A percentile compares a stretch with the other conserved stretches of the same genome.
Evolutionary conservation across 2,888 invertebrate genomes (phyloP).

Genomic region (Torymus auratus): DNA sequence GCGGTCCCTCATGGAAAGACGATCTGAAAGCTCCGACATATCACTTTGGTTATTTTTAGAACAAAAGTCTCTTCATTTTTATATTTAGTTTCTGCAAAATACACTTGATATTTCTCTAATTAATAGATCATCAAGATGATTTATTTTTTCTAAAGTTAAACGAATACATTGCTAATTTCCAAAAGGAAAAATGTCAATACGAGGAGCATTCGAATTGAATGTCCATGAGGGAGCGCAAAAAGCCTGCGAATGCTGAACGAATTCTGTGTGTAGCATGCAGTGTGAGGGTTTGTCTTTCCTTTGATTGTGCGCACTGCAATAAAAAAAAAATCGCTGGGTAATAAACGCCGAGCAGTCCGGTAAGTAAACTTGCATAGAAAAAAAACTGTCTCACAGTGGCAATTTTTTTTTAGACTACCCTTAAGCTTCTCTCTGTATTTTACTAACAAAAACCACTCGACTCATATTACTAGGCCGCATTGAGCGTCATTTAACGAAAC

Average conservation of each 20-base stretch:
- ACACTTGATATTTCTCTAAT: too few relatives aligned
- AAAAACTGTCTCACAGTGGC: constrained; percentile 5
- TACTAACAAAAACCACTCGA: constrained; percentile 42
- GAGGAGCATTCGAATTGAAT: too few relatives aligned
- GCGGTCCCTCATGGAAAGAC: too few relatives aligned
- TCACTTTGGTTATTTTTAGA: too few relatives aligned
- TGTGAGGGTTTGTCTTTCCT: background rate
- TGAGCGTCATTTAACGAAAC: background rate
- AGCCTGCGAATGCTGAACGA: constrained; percentile 1
- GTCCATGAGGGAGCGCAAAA: constrained; percentile 7
- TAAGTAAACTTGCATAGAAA: constrained; percentile 42
- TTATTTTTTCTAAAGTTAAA: too few relatives aligned
- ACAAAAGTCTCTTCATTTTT: too few relatives aligned
- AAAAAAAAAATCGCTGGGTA: too few relatives aligned
- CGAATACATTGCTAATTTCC: too few relatives aligned
- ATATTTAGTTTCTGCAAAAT: too few relatives aligned
- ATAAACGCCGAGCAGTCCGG: constrained; percentile 17
- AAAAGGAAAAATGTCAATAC: too few relatives aligned
- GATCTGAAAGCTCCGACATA: too few relatives aligned
- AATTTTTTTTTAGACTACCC: constrained; percentile 6
- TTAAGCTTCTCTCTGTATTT: constrained; percentile 36
- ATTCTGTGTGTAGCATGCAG: constrained; percentile 19
- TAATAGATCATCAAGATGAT: too few relatives aligned
- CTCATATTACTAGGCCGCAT: constrained; percentile 19
- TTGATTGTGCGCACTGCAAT: constrained; percentile 20